Base-by-base conservation (phyloP, 1,140 invertebrate genomes). In the Neotoxoptera formosana region DNA sequence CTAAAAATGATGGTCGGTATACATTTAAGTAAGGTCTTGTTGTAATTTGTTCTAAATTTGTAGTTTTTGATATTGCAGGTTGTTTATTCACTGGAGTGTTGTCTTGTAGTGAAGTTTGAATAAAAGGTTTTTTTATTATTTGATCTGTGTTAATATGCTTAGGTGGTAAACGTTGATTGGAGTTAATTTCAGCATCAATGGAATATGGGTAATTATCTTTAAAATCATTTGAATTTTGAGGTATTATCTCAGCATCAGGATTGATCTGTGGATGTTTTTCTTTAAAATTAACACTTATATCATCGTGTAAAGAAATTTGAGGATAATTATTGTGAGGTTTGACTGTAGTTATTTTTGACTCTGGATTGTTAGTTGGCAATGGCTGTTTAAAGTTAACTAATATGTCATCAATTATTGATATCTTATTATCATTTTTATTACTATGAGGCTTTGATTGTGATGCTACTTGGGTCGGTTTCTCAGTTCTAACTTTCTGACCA, bases 401-500 rank as follows among this genome's bases (percentile, higher is more conserved):
- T 53, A 95, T 95, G 88, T 96, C 96, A 67, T 94, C 94, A 7
- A 95, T 94, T 23, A 94, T 41, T 17, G 93, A 76, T 51, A 89
- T 45, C n/a, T 87, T 56, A 25, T 89, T 84, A 81, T 56, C 83
- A 84, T 47, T 83, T 87, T 94, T 94, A 60, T 81, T 92, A 56
- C 30, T 84, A 25, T 88, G 86, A 76, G 21, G 21, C 51, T 93
- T 89, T 45, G 21, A 34, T 53, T 76, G 60, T 48, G 88, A 36
- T 45, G 45, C 51, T 30, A 83, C 56, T 83, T 90, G 89, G 6
- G 56, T 21, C 88, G 94, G 56, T 60, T 94, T 93, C 11, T 94
- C 94, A 60, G 93, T 95, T 88, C 96, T 96, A 8, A 97, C 94
- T 95, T 97, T 97, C 94, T 97, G 96, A 0, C 97, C 97, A 94